Evolutionary conservation across 2,113 vertebrate species (phyloP), one percentile per base, ranked within the genome.

Genomic region (Paedocypris sp.): DNA sequence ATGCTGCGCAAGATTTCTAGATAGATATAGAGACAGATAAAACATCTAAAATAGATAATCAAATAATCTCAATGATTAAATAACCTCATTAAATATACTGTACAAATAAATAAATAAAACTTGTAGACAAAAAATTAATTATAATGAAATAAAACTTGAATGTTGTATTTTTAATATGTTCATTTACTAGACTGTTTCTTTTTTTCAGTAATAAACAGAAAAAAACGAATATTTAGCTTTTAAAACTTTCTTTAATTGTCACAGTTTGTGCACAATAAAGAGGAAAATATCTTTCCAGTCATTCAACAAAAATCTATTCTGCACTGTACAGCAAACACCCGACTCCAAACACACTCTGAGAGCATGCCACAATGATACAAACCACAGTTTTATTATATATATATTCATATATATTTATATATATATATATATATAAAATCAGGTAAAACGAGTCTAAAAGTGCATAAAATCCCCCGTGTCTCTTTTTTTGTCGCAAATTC

Each of bases 381-480:
- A 80, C 64, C 74, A 67, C 20, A 73, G 65, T 26, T 66, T 43
- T n/a, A n/a, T n/a, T n/a, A n/a, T n/a, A n/a, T n/a, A n/a, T n/a
- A n/a, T n/a, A n/a, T n/a, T n/a, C n/a, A n/a, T n/a, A n/a, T n/a
- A n/a, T n/a, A n/a, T n/a, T n/a, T n/a, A n/a, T n/a, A n/a, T n/a
- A n/a, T n/a, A n/a, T n/a, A n/a, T n/a, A n/a, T n/a, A n/a, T n/a
- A n/a, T n/a, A 36, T 52, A 77, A 69, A 65, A 74, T 64, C 52
- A 70, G 16, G 62, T 73, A 48, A 68, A 42, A 74, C 62, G 69
- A 64, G 60, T 70, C 76, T 79, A 73, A 77, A 98, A 98, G 94
- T 98, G 94, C 93, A 91, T 89, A 85, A 89, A 91, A 80, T 80
- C 87, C 90, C 87, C 80, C 87, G 84, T 77, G 82, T 85, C 85